Evolutionary conservation across 2,797 vertebrate genomes (phyloP).

Genomic region (Huso huso): DNA sequence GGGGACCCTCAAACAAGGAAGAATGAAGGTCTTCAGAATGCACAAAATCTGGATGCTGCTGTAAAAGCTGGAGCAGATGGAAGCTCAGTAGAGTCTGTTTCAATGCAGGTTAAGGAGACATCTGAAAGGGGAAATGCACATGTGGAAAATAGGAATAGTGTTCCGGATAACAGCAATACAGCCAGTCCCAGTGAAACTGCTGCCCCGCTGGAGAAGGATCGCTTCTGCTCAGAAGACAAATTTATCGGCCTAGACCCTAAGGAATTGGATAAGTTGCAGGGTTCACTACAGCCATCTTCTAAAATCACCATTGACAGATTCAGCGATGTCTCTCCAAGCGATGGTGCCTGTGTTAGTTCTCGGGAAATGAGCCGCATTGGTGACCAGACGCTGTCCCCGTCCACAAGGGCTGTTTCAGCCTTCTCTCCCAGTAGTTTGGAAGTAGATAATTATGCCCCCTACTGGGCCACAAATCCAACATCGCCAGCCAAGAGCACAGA

Average conservation of each 20-base stretch:
- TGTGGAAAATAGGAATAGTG: neutral
- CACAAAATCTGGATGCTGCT: neutral
- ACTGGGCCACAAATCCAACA: constrained; percentile 41
- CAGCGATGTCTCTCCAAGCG: constrained; percentile 45
- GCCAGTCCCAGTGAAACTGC: neutral
- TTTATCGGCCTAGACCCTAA: neutral
- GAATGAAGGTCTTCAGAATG: neutral
- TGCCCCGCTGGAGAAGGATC: neutral
- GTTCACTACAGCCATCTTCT: constrained; percentile 14
- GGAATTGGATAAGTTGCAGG: neutral
- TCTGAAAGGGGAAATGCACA: neutral
- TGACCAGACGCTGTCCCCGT: constrained; percentile 29
- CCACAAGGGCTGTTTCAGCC: constrained; percentile 27
- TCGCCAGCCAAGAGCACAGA: constrained; percentile 44
- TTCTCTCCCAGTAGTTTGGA: constrained; percentile 52
- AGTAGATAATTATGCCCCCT: constrained; percentile 48
- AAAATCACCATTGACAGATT: constrained; percentile 33
- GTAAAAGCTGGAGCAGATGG: neutral
- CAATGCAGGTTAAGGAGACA: neutral
- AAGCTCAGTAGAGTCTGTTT: neutral
- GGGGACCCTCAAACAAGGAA: constrained; percentile 19
- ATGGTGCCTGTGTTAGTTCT: constrained; percentile 35
- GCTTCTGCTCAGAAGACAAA: neutral
- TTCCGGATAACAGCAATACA: constrained; percentile 10
- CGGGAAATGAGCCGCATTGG: constrained; percentile 36